Evolutionary conservation across 2,113 vertebrate species (phyloP).

Genomic region (Psilopogon haemacephalus): DNA sequence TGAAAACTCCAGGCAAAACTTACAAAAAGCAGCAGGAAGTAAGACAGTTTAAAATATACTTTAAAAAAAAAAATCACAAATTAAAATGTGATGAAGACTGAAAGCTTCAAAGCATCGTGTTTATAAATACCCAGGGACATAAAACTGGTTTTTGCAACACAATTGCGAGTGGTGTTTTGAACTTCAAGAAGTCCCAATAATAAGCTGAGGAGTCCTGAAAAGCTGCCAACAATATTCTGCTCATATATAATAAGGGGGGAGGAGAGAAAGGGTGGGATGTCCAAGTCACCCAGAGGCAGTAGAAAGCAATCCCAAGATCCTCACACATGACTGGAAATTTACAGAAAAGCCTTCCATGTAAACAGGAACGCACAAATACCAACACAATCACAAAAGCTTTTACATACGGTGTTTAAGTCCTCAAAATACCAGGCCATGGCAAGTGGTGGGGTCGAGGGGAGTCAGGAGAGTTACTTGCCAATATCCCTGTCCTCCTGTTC

Average conservation of each 20-base stretch:
- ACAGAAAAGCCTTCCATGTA: not conserved
- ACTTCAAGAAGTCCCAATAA: not conserved
- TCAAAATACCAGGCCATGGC: rapidly evolving
- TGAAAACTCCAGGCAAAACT: not conserved
- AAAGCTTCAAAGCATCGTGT: not conserved
- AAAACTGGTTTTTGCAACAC: not conserved
- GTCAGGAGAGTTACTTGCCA: rapidly evolving
- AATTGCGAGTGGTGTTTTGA: not conserved
- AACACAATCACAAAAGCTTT: not conserved
- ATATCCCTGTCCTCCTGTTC: rapidly evolving
- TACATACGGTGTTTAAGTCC: not conserved
- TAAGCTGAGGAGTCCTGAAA: not conserved
- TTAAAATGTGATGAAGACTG: not conserved
- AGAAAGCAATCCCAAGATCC: not conserved
- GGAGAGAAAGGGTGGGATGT: not conserved
- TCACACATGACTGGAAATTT: not conserved
- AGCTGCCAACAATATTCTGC: not conserved
- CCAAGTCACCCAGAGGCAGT: not conserved
- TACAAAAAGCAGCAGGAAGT: not conserved
- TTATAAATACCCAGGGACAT: not conserved
- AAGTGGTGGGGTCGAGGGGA: not conserved
- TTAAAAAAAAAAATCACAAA: not conserved
- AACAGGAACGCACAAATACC: not conserved
- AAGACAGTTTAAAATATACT: not conserved
- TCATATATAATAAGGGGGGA: not conserved